These are phyloP conservation scores for Seira musarum DNA, from an alignment of 2,888 invertebrate genomes.

Conservation along the genomic window DNA sequence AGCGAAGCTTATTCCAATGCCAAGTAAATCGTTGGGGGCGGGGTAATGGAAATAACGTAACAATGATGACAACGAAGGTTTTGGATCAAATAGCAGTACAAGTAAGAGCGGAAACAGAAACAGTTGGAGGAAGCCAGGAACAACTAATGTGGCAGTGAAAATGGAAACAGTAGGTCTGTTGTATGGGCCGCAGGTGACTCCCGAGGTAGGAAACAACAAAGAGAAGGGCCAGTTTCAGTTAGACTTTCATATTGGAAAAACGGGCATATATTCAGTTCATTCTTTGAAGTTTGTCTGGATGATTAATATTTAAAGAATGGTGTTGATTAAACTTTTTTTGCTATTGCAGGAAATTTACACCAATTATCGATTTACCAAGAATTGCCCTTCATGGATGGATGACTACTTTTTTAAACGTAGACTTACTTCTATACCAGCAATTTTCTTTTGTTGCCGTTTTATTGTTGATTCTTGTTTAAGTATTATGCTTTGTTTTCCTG, in stretches of 20 bases:
- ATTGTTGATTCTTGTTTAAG: too few species aligned
- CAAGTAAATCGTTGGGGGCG: slow-evolving; percentile 55
- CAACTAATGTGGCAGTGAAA: slow-evolving; percentile 1
- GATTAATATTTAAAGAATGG: not conserved
- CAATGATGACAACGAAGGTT: slow-evolving; percentile 25
- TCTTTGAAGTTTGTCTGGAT: not conserved
- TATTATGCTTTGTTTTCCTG: too few species aligned
- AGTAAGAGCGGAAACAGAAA: not conserved
- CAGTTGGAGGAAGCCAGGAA: slow-evolving; percentile 12
- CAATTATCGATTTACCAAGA: slow-evolving; percentile 58
- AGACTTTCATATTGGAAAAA: slow-evolving; percentile 38
- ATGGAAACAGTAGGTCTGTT: not conserved
- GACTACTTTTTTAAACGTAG: not conserved
- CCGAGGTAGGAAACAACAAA: slow-evolving; percentile 16
- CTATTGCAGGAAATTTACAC: slow-evolving; percentile 56
- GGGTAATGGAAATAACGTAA: slow-evolving; percentile 25
- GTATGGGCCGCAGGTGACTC: slow-evolving; percentile 55
- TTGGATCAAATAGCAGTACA: slow-evolving; percentile 40
- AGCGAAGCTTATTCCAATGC: slow-evolving; percentile 62
- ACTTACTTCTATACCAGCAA: too few species aligned
- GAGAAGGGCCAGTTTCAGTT: slow-evolving; percentile 38
- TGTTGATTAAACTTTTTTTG: not conserved
- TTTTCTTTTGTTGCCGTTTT: too few species aligned
- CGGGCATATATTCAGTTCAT: slow-evolving; percentile 52
- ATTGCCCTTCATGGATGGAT: slow-evolving; percentile 47